Evolutionary conservation across 2,888 invertebrate species (phyloP).

Genomic region (Axea sp.): DNA sequence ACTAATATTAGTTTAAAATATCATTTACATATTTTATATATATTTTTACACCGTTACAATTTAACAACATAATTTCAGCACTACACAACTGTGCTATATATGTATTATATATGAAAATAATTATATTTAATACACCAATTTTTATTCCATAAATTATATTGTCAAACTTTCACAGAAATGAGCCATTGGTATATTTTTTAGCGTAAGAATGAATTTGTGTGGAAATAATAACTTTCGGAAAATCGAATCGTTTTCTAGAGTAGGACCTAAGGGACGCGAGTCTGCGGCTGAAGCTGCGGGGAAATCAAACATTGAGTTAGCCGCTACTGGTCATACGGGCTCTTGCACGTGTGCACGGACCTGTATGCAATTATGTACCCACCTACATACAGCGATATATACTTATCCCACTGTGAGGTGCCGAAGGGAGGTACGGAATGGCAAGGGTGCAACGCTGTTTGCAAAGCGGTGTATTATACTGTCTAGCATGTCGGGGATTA

Average conservation of each 20-base stretch:
- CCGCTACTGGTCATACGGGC: conserved; percentile 62
- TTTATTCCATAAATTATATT: too few species aligned
- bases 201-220: too few species aligned
- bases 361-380: conserved; percentile 66
- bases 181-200: too few species aligned
- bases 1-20: too few species aligned
- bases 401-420: conserved; percentile 61
- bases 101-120: too few species aligned
- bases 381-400: conserved; percentile 63
- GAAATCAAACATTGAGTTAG: conserved; percentile 56
- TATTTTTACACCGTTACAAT: too few species aligned
- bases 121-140: too few species aligned
- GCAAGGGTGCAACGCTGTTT: conserved; percentile 69
- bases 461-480: conserved; percentile 78
- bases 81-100: too few species aligned
- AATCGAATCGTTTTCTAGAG: conserved; percentile 11
- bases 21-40: too few species aligned
- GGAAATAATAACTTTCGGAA: too few species aligned
- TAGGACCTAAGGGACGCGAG: conserved; percentile 14
- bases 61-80: too few species aligned
- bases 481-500: conserved; percentile 78
- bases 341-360: conserved; percentile 59
- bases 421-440: conserved; percentile 60
- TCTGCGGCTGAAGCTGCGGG: conserved; percentile 41
- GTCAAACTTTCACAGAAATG: too few species aligned